Conservation (phyloP, 2,113 vertebrate genomes). For the Gambusia affinis region DNA sequence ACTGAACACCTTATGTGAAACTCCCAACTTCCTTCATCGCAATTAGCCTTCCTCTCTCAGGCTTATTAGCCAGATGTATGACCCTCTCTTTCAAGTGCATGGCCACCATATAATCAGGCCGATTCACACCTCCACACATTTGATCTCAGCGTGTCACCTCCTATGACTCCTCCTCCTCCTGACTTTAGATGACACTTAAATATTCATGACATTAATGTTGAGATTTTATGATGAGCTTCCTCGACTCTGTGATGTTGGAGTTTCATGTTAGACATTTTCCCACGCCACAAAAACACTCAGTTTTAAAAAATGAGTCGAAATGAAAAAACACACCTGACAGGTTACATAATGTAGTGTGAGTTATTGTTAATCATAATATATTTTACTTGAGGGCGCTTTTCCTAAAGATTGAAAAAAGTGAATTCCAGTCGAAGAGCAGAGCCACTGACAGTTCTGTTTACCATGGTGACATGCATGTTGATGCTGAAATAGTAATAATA, state of each 20-base stretch:
- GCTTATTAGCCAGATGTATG: slow-evolving; percentile 79
- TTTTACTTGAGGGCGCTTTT: no score
- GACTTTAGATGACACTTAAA: slow-evolving; percentile 55
- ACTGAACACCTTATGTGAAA: slow-evolving; percentile 70
- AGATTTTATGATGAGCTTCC: slow-evolving; percentile 6
- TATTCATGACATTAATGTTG: slow-evolving; percentile 58
- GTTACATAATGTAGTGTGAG: no score
- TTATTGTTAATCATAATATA: no score
- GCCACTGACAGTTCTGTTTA: no score
- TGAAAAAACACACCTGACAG: neutral
- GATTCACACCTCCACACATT: slow-evolving; percentile 79
- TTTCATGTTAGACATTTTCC: neutral
- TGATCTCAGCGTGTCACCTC: slow-evolving; percentile 74
- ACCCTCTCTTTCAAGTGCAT: slow-evolving; percentile 84
- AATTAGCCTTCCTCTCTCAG: slow-evolving; percentile 60
- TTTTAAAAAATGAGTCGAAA: neutral
- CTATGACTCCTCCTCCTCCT: slow-evolving; percentile 54
- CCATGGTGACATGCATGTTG: no score
- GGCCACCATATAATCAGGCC: slow-evolving; percentile 74
- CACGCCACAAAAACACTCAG: no score
- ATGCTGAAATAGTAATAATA: no score
- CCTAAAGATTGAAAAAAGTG: no score
- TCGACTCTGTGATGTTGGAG: slow-evolving; percentile 48
- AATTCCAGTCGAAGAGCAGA: no score
- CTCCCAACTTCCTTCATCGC: slow-evolving; percentile 73